These are phyloP conservation scores for Sebastes trivittatus DNA, from an alignment of 2,797 vertebrate genomes.

Conservation along the genomic window DNA sequence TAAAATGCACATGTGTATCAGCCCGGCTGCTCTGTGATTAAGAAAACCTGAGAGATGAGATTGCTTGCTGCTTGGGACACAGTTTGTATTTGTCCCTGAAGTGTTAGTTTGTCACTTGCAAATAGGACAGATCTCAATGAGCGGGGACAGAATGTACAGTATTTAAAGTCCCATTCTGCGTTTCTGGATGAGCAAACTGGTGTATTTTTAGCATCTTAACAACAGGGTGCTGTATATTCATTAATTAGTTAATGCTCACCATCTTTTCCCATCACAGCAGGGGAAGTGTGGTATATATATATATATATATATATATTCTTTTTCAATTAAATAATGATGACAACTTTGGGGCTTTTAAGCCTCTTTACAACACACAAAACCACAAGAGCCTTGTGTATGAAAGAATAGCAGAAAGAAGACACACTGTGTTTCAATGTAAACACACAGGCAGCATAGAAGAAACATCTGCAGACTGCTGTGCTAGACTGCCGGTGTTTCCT, in stretches of 20 bases:
- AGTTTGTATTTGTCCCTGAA: not conserved
- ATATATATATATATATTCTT: not conserved
- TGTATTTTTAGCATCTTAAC: conserved; percentile 26
- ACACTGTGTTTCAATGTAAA: not conserved
- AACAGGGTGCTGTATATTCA: not conserved
- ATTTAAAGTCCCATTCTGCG: not conserved
- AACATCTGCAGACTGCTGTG: not conserved
- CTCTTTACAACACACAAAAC: not conserved
- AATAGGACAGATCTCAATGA: conserved; percentile 25
- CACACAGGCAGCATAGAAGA: not conserved
- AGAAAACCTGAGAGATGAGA: not conserved
- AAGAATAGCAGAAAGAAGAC: not conserved
- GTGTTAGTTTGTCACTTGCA: not conserved
- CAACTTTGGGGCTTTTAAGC: conserved; percentile 5
- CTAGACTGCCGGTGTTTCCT: not conserved
- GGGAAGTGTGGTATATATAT: not conserved
- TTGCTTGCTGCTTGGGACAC: not conserved
- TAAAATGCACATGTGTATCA: not conserved
- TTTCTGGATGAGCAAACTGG: not conserved
- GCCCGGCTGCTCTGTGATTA: not conserved
- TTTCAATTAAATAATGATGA: not conserved
- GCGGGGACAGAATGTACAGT: not conserved
- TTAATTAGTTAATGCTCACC: not conserved
- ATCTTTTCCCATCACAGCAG: not conserved
- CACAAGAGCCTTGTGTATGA: not conserved